Evolutionary conservation across 2,113 vertebrate species (phyloP).

Genomic region (Parotia lawesii): DNA sequence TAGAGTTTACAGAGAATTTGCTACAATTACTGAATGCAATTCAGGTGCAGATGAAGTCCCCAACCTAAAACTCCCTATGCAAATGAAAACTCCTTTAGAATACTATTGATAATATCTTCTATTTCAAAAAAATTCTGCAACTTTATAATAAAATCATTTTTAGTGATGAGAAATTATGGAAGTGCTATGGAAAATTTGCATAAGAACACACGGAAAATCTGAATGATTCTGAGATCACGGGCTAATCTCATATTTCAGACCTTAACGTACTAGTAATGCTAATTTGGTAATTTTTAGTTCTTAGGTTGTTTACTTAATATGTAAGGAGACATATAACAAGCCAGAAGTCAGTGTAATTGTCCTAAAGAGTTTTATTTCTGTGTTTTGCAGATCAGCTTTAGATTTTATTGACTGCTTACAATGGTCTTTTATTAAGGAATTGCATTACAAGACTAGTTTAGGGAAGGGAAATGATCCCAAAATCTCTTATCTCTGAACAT

Average conservation of each 20-base stretch:
- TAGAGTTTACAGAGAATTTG: conserved; percentile 50
- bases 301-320: not conserved
- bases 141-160: not conserved
- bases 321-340: not conserved
- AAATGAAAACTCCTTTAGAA: not conserved
- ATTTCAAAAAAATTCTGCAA: not conserved
- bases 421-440: not conserved
- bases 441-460: not conserved
- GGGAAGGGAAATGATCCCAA: not conserved
- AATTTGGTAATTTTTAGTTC: not conserved
- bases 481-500: not conserved
- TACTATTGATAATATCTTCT: not conserved
- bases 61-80: not conserved
- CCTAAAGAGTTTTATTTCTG: not conserved
- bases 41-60: conserved; percentile 10
- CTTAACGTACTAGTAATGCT: not conserved
- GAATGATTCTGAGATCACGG: not conserved
- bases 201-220: not conserved
- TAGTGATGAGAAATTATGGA: not conserved
- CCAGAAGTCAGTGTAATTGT: not conserved
- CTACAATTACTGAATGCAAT: conserved; percentile 11
- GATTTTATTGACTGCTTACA: not conserved
- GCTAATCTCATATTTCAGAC: not conserved
- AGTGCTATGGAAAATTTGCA: not conserved
- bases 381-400: not conserved